Evolutionary conservation across 2,888 invertebrate genomes (phyloP).

Genomic region (Pachydiplax longipennis): DNA sequence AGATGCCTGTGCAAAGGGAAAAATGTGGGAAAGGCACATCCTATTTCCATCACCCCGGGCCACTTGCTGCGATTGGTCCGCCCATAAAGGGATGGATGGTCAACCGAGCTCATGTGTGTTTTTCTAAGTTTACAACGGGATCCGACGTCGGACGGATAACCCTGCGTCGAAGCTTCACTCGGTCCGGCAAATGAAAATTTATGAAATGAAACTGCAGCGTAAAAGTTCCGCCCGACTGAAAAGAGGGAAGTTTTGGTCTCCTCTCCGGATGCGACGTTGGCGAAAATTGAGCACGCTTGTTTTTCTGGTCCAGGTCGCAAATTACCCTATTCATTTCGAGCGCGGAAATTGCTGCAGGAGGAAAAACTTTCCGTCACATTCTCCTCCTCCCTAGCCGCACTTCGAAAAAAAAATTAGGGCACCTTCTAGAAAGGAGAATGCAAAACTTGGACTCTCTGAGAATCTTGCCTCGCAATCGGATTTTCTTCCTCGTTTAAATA

Average conservation of each 20-base stretch:
- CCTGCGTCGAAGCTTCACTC: not conserved
- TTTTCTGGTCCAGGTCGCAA: not conserved
- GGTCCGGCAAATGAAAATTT: not conserved
- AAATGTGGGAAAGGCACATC: not conserved
- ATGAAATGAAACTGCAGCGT: not conserved
- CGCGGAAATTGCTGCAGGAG: not conserved
- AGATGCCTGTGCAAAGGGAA: not conserved
- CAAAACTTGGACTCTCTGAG: no score
- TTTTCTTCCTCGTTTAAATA: no score
- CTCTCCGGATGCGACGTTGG: not conserved
- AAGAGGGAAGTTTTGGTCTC: not conserved
- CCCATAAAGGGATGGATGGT: not conserved
- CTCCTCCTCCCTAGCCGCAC: not conserved
- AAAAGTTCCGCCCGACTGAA: not conserved
- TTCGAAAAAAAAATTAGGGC: no score
- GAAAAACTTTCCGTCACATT: not conserved
- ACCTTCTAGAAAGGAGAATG: no score
- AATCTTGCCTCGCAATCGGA: no score
- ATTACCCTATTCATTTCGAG: not conserved
- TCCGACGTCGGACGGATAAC: not conserved
- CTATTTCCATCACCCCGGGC: not conserved
- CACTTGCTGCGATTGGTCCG: not conserved
- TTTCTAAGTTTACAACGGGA: not conserved
- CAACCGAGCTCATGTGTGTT: not conserved
- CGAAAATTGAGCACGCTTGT: not conserved